Evolutionary conservation across 1,140 invertebrate species (phyloP).

Genomic region (Musca vetustissima): DNA sequence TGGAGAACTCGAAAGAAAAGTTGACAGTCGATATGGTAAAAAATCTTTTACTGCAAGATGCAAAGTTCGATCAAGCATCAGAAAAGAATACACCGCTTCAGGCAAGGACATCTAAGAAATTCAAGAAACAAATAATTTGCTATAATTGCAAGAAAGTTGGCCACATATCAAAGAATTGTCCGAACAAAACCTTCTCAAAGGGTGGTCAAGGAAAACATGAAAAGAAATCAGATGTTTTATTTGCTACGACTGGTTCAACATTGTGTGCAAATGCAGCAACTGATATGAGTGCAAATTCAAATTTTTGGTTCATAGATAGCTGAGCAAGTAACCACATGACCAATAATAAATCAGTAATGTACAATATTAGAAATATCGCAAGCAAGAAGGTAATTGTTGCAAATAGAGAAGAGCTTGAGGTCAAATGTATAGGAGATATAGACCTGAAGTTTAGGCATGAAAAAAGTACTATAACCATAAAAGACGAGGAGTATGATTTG

Average conservation of each 20-base stretch:
- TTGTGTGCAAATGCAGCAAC: neutral
- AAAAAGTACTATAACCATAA: neutral
- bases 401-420: neutral
- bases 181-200: neutral
- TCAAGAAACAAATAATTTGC: neutral
- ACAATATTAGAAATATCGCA: neutral
- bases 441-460: neutral
- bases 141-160: neutral
- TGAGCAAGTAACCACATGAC: neutral
- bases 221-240: neutral
- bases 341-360: neutral
- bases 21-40: constrained; percentile 44
- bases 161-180: neutral
- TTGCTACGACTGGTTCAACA: neutral
- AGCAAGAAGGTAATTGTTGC: neutral
- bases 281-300: neutral
- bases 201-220: neutral
- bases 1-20: constrained; percentile 35
- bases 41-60: constrained; percentile 46
- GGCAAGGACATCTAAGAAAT: neutral
- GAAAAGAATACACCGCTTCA: too few relatives aligned
- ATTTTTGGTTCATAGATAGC: neutral
- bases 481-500: too few relatives aligned
- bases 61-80: constrained; percentile 30
- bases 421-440: neutral